Evolutionary conservation across 2,113 vertebrate species (phyloP).

Genomic region (Cacatua alba): DNA sequence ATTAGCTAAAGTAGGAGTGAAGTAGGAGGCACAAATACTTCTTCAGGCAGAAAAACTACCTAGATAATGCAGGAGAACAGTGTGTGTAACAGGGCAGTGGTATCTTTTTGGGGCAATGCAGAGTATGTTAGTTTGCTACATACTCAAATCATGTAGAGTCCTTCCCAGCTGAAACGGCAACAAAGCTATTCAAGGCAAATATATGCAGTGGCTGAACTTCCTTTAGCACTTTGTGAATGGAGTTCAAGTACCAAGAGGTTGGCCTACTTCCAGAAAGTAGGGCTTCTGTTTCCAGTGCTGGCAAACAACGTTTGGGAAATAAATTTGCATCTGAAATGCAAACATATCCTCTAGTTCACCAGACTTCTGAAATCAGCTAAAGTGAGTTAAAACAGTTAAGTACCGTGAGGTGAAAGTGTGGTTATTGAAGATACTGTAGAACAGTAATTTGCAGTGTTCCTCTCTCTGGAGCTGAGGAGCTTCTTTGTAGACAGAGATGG

Average conservation of each 20-base stretch:
- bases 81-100: neutral
- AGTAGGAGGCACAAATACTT: neutral
- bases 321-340: constrained; percentile 27
- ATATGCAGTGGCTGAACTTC: constrained; percentile 12
- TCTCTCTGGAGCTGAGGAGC: neutral
- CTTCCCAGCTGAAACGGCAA: constrained; percentile 32
- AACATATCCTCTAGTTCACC: neutral
- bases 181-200: constrained; percentile 30
- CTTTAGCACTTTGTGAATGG: neutral
- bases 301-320: neutral
- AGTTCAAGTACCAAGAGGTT: neutral
- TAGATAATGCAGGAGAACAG: neutral
- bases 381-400: neutral
- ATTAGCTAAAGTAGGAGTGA: neutral
- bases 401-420: neutral
- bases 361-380: neutral
- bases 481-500: neutral
- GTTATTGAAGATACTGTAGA: neutral
- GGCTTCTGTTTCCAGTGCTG: neutral
- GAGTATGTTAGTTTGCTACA: neutral
- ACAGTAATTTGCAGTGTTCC: neutral
- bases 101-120: neutral
- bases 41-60: neutral
- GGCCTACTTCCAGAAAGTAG: neutral
- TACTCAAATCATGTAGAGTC: neutral